A percentile compares a stretch with the other conserved stretches of the same genome.
Conservation (phyloP, 2,888 invertebrate species). For the Meandrusa payeni region DNA sequence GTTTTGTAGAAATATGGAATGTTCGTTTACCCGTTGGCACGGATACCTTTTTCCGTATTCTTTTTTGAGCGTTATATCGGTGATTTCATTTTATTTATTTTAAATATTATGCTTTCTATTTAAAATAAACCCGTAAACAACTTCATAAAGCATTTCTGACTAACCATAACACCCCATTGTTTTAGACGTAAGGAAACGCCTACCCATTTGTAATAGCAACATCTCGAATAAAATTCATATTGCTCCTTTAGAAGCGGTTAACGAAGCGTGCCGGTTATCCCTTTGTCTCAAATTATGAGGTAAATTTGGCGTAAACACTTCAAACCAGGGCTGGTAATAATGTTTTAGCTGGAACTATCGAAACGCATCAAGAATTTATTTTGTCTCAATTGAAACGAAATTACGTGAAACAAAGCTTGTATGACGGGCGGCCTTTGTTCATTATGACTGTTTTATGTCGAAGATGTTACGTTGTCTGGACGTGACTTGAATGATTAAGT, state of each 20-base stretch:
- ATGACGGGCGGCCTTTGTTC: constrained; percentile 40
- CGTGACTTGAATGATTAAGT: constrained; percentile 3
- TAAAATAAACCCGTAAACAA: no score
- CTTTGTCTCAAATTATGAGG: constrained; percentile 22
- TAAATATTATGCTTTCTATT: no score
- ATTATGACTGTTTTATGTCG: constrained; percentile 31
- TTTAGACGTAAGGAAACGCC: constrained; percentile 12
- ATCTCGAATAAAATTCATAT: constrained; percentile 28
- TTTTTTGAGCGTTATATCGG: no score
- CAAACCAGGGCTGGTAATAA: constrained; percentile 24
- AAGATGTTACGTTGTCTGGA: constrained; percentile 25
- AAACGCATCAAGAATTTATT: constrained; percentile 32
- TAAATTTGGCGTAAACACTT: constrained; percentile 27
- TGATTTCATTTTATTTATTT: no score
- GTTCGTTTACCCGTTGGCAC: no score
- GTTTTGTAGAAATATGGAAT: no score
- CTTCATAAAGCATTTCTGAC: constrained; percentile 13
- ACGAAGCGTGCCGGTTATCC: constrained; percentile 24
- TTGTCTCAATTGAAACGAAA: constrained; percentile 48
- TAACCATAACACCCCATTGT: constrained; percentile 12
- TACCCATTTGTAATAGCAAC: constrained; percentile 23
- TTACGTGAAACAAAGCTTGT: constrained; percentile 49
- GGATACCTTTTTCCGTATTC: no score
- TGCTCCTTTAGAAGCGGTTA: constrained; percentile 23
- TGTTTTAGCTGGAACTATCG: constrained; percentile 31